A percentile compares a stretch with the other conserved stretches of the same genome.
Conservation (phyloP, 2,797 vertebrate genomes). For the Vireo griseus region DNA sequence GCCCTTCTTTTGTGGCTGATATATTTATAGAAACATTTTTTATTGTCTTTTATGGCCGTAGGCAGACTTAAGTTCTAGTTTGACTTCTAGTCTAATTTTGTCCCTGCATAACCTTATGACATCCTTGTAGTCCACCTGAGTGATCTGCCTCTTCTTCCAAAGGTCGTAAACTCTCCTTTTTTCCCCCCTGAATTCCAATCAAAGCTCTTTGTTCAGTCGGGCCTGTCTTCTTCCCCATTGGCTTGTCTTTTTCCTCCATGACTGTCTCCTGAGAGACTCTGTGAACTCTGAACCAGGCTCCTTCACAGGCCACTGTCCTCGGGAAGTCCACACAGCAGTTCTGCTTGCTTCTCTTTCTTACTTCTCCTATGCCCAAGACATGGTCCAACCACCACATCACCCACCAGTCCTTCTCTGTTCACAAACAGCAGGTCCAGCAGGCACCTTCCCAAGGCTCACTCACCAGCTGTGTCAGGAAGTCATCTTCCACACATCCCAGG, state of each 20-base stretch:
- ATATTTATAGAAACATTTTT: not conserved
- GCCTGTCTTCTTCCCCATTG: not conserved
- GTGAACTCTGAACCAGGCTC: not conserved
- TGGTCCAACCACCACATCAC: not conserved
- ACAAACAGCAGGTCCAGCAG: not conserved
- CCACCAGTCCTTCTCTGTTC: not conserved
- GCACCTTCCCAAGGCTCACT: not conserved
- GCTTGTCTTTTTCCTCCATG: not conserved
- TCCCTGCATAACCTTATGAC: not conserved
- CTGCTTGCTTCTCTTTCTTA: not conserved
- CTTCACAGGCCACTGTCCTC: not conserved
- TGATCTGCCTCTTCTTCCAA: not conserved
- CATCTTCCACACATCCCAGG: not conserved
- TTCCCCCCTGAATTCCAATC: not conserved
- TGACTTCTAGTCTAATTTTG: not conserved
- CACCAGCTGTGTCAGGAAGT: not conserved
- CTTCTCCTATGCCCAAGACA: not conserved
- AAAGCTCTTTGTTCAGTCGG: not conserved
- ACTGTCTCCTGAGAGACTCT: not conserved
- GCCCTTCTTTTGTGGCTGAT: not conserved
- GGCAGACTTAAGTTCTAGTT: not conserved
- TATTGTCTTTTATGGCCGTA: not conserved
- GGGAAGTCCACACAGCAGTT: accelerated
- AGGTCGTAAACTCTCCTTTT: not conserved
- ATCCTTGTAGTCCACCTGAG: not conserved